Base-by-base conservation (phyloP, 1,140 invertebrate species). In the Laupala kohalensis region DNA sequence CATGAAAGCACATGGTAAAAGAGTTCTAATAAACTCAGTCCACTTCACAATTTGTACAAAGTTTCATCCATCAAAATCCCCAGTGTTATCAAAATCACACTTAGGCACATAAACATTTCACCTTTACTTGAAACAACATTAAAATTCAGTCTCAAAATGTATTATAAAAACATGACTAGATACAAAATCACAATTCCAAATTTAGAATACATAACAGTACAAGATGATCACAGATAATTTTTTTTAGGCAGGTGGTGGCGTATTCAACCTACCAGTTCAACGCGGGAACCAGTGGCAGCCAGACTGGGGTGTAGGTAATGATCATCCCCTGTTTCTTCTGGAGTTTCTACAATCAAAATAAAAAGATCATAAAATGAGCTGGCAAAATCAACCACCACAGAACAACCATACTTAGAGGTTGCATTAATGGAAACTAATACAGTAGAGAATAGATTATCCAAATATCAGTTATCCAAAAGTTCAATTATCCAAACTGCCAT, bases 241-340 rank as follows among this genome's bases (percentile, higher is more conserved):
- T n/a, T 30, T 30, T 15, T 37, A 69, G 37, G 25, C 19, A 69
- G 25, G n/a, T 69, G 23, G 6, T 13, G 28, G 13, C 25, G 69
- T 30, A 53, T 66, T 70, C 71, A 75, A 86, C 85, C 75, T 86
- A 88, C 86, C 81, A 84, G 80, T 68, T 86, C 84, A 70, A 85
- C 80, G 76, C 83, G 82, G 63, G 79, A 78, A 69, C 81, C 75
- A 29, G 80, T 81, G 15, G 83, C 78, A n/a, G 83, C 87, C 67
- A 94, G 83, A 78, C 89, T 92, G 24, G 92, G 92, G 83, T 94
- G 93, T 4, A 94, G 83, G 79, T 94, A 94, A 75, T 91, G 85
- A 72, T 78, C 77, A 69, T 82, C 79, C 67, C 80, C 79, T 27
- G 78, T 83, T 75, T 87, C 85, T 70, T 84, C 81, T 37, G 83